Evolutionary conservation across 2,797 vertebrate species (phyloP).

Genomic region (Miichthys miiuy): DNA sequence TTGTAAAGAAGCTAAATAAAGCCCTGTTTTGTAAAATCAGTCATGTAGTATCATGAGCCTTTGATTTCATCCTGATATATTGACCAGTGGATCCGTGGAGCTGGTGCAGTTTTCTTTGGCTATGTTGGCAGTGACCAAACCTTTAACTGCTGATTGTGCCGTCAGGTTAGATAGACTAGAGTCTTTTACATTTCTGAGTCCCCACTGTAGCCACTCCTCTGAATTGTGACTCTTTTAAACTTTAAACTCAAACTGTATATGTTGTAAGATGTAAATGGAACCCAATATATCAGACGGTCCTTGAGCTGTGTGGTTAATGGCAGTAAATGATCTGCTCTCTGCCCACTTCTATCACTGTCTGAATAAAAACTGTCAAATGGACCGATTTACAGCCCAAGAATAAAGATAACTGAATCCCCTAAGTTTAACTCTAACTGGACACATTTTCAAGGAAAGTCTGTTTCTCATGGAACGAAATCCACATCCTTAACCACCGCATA

Average conservation of each 20-base stretch:
- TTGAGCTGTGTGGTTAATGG: constrained; percentile 34
- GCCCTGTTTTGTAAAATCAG: not conserved
- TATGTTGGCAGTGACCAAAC: not conserved
- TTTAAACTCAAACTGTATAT: not conserved
- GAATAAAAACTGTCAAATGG: constrained; percentile 47
- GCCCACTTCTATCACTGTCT: constrained; percentile 23
- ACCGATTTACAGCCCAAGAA: constrained; percentile 18
- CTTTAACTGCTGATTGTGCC: not conserved
- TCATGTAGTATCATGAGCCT: not conserved
- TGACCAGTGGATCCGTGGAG: not conserved
- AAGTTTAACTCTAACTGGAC: not conserved
- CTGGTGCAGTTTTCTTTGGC: not conserved
- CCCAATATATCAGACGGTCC: constrained; percentile 42
- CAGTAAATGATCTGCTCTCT: constrained; percentile 38
- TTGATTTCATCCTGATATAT: constrained; percentile 9
- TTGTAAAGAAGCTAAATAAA: not conserved
- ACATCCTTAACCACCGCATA: not conserved
- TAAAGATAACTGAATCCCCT: constrained; percentile 23
- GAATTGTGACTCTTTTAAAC: not conserved
- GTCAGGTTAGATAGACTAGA: constrained; percentile 18
- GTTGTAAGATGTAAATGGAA: constrained; percentile 25
- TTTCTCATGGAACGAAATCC: not conserved
- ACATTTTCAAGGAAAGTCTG: not conserved
- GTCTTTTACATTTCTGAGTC: constrained; percentile 1
- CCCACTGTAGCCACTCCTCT: not conserved